phyloP scores from a whole-genome alignment of 2,888 invertebrate genomes.

The Machimus atricapillus region DNA sequence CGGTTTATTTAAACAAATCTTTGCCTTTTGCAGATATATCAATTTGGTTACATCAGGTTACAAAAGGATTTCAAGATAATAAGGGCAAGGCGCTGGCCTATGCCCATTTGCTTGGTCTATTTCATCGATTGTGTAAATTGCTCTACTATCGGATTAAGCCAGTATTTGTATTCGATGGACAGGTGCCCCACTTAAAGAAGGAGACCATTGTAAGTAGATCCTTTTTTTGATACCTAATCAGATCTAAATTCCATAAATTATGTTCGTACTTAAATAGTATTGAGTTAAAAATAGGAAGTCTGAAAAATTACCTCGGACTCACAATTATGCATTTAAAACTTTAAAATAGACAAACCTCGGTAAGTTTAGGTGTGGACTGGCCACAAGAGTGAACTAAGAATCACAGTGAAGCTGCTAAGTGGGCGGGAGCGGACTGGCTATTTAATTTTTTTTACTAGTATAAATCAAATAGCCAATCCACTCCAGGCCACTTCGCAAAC shows the following conservation, averaged over 20 bases:
- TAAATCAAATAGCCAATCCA: no score
- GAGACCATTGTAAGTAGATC: conserved; percentile 82
- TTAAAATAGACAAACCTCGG: no score
- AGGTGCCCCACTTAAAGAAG: conserved; percentile 88
- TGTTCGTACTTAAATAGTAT: no score
- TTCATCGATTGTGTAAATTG: conserved; percentile 93
- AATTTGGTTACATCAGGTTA: conserved; percentile 98
- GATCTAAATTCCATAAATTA: not conserved
- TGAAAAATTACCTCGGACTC: no score
- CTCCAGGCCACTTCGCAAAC: no score
- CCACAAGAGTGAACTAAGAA: no score
- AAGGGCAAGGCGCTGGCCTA: conserved; percentile 83
- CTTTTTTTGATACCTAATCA: not conserved
- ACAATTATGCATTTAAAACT: no score
- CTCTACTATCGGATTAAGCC: conserved; percentile 95
- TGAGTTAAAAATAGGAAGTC: no score
- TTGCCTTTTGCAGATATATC: conserved; percentile 80
- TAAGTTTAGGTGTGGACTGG: no score
- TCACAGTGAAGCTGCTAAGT: no score
- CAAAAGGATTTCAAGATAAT: conserved; percentile 91
- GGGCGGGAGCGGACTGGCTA: no score
- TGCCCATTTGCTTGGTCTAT: conserved; percentile 92
- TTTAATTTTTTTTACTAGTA: no score
- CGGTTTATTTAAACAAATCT: not conserved
- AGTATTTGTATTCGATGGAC: conserved; percentile 98